Evolutionary conservation across 2,113 vertebrate species (phyloP), one percentile per base, ranked within the genome.

Genomic region (Silurus meridionalis): DNA sequence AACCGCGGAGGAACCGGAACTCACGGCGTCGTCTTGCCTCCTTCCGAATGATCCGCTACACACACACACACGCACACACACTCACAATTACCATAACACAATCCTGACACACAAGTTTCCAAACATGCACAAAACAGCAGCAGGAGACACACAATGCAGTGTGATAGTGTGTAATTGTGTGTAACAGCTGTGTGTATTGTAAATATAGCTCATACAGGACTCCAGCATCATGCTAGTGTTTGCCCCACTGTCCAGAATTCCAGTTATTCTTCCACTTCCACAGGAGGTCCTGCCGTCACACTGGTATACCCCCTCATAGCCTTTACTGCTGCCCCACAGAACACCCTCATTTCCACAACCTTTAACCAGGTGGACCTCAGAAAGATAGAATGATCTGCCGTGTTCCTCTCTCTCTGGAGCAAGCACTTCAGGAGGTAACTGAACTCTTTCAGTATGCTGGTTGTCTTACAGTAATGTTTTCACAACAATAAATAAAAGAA

Each of bases 11-110:
- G 96, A 94, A 92, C 96, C 96, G 88, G 97, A 96, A 94, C 96
- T 96, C 92, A 96, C 93, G 91, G 96, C 89, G 91, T 98, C 97
- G 86, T 98, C 97, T 84, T 96, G 95, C 93, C 96, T 95, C 95
- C 97, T 96, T 93, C 97, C 97, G 92, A 98, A 99, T 87, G 97
- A 99, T 91, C 96, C 95, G 91, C 97, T 99, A 93, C 2, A 88
- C 15, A 37, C 57, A 79, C 21, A 52, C 21, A 83, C 3, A n/a
- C n/a, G n/a, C n/a, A n/a, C n/a, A n/a, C n/a, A n/a, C n/a, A n/a
- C n/a, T n/a, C n/a, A 61, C 37, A 37, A 37, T 37, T 37, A 37
- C 2, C 37, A 37, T 37, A 37, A 37, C 37, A 37, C 37, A 37
- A 37, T 37, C 37, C 37, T 37, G 2, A 3, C 37, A 37, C 37